Conservation (phyloP, 2,888 invertebrate genomes). For the Sesia bembeciformis region DNA sequence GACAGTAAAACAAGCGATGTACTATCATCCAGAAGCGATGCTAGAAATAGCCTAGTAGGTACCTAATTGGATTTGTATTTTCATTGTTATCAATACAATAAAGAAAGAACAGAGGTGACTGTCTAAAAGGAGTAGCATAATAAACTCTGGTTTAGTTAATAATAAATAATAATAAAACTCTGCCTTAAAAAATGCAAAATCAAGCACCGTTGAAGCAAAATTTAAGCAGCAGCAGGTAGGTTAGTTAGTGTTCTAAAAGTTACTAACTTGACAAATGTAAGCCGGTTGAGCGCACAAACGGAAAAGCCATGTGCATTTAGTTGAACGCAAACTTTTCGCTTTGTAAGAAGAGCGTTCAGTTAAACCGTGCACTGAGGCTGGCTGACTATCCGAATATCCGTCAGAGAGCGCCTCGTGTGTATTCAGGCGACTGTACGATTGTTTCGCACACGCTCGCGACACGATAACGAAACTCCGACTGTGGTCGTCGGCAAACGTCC, state of each 20-base stretch:
- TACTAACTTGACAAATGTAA: slow-evolving; percentile 48
- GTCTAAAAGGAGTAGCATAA: no score
- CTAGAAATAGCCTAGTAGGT: no score
- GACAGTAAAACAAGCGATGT: no score
- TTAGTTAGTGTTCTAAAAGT: slow-evolving; percentile 27
- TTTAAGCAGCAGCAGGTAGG: slow-evolving; percentile 18
- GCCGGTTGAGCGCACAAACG: slow-evolving; percentile 40
- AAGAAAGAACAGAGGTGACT: no score
- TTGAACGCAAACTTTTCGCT: slow-evolving; percentile 55
- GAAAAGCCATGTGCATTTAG: slow-evolving; percentile 52
- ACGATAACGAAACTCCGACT: slow-evolving; percentile 47
- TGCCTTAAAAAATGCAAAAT: neutral
- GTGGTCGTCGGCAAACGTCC: slow-evolving; percentile 30
- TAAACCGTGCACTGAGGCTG: slow-evolving; percentile 38
- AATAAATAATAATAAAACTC: no score
- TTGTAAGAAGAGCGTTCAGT: slow-evolving; percentile 15
- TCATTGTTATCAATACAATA: no score
- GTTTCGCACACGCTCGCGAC: slow-evolving; percentile 19
- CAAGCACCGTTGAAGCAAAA: neutral
- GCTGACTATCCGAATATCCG: slow-evolving; percentile 51
- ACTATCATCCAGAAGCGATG: no score
- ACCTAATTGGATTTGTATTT: no score
- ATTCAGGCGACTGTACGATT: slow-evolving; percentile 32
- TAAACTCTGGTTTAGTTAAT: no score
- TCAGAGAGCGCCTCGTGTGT: slow-evolving; percentile 39